Percentiles rank a stretch among this genome's conserved stretches.
Conservation (phyloP, 1,140 invertebrate species). For the Zaprionus camerounensis region DNA sequence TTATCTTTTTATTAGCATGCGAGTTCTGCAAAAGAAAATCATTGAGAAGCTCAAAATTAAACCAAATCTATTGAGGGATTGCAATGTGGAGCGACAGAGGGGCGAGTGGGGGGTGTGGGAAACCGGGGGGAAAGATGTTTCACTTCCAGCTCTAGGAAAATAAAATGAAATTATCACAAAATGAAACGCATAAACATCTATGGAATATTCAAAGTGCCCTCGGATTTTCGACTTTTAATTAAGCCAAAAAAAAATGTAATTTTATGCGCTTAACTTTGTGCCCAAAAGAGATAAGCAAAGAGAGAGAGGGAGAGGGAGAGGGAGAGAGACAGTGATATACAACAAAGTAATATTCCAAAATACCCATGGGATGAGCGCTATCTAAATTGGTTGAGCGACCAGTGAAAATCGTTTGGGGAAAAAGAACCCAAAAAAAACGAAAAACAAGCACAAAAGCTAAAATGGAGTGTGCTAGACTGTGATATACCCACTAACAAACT, state of each 20-base stretch:
- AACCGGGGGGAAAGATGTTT: background rate
- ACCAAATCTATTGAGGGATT: constrained; percentile 67
- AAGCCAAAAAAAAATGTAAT: constrained; percentile 42
- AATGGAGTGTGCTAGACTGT: too few species aligned
- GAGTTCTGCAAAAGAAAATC: constrained; percentile 82
- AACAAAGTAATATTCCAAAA: constrained; percentile 5
- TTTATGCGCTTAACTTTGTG: constrained; percentile 34
- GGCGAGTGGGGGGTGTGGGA: background rate
- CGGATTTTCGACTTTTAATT: constrained; percentile 27
- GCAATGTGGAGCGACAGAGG: background rate
- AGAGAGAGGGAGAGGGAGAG: background rate
- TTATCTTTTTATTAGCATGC: constrained; percentile 76
- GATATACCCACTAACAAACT: too few species aligned
- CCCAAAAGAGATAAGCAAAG: constrained; percentile 33
- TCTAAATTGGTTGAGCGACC: constrained; percentile 46
- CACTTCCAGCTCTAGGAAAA: background rate
- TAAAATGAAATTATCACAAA: constrained; percentile 9
- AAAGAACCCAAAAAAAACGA: constrained; percentile 3
- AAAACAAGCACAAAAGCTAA: background rate
- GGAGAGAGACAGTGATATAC: background rate
- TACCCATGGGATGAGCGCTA: constrained; percentile 41
- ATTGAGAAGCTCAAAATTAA: constrained; percentile 80
- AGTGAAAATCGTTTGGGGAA: constrained; percentile 27
- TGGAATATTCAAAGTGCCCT: background rate
- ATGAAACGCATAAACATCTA: constrained; percentile 1